Evolutionary conservation across 1,140 invertebrate genomes (phyloP).

Genomic region (Muscidifurax raptorellus): DNA sequence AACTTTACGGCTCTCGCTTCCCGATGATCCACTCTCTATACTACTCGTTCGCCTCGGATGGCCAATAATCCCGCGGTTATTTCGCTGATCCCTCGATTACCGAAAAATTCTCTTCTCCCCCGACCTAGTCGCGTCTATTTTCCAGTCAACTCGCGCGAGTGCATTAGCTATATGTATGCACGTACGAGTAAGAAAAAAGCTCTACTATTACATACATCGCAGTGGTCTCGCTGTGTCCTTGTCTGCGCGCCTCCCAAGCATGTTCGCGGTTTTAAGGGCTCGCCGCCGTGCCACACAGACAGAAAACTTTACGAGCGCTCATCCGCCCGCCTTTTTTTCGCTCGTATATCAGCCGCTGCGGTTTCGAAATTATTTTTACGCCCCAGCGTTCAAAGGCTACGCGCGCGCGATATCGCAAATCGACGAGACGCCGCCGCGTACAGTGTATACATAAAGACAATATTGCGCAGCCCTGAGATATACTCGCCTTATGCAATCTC

Average conservation of each 20-base stretch:
- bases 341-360: constrained; percentile 70
- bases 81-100: not conserved
- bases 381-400: constrained; percentile 62
- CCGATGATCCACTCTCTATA: not conserved
- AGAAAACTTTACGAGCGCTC: constrained; percentile 71
- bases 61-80: not conserved
- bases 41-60: not conserved
- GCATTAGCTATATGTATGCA: not conserved
- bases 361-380: constrained; percentile 72
- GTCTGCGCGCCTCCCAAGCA: constrained; percentile 62
- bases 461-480: constrained; percentile 13
- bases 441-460: constrained; percentile 26
- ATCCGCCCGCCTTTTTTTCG: constrained; percentile 56
- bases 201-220: not conserved
- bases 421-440: constrained; percentile 49
- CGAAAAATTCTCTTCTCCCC: not conserved
- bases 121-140: constrained; percentile 22
- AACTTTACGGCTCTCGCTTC: constrained; percentile 5
- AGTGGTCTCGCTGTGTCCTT: constrained; percentile 35
- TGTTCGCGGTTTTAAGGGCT: constrained; percentile 67
- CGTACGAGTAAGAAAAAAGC: not conserved
- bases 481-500: constrained; percentile 41
- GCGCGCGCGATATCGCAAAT: constrained; percentile 52
- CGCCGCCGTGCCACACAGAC: constrained; percentile 65
- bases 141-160: constrained; percentile 9